Base-by-base conservation (phyloP, 1,140 invertebrate genomes). In the Arion vulgaris region DNA sequence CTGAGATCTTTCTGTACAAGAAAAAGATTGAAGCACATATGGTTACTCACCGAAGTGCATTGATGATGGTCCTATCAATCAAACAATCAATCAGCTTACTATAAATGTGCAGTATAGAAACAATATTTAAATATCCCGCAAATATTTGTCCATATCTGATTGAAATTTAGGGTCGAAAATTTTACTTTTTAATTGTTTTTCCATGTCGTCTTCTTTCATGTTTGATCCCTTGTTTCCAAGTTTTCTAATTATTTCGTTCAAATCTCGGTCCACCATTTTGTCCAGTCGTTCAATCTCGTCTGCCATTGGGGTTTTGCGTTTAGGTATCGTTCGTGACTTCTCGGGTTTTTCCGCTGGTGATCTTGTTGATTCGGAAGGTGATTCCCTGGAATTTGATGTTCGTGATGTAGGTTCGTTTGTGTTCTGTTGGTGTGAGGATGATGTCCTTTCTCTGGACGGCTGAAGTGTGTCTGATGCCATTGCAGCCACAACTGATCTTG, bases 261-360 rank as follows among this genome's bases (percentile, higher is more conserved):
- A 51, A 69, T 80, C 78, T 26, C 68, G 41, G 41, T 80, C 78
- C 39, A 80, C 62, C 38, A 80, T 80, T 71, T 80, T 71, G 26
- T 80, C 78, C 66, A 80, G 66, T 45, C 78, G 62, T 32, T 80
- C 45, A n/a, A 80, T 80, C 32, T 80, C 78, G 13, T 80, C 62
- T 5, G 71, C 78, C 38, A 80, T 34, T 32, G 78, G 36, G 23
- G 62, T 23, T 49, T 51, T 69, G 1, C 68, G 62, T 28, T n/a
- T 34, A 36, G 45, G 62, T 1, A 2, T 45, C 15, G 71, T 45
- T 36, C 39, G 28, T 15, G 38, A 26, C 38, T 45, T 9, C 34
- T 73, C 41, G 41, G 71, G 71, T 28, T 7, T 66, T 66, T 66
- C 62, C 62, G 62, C 1, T 28, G 28, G 19, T 66, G 5, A 5